Evolutionary conservation across 2,113 vertebrate genomes (phyloP).

Genomic region (Lampris megalopsis): DNA sequence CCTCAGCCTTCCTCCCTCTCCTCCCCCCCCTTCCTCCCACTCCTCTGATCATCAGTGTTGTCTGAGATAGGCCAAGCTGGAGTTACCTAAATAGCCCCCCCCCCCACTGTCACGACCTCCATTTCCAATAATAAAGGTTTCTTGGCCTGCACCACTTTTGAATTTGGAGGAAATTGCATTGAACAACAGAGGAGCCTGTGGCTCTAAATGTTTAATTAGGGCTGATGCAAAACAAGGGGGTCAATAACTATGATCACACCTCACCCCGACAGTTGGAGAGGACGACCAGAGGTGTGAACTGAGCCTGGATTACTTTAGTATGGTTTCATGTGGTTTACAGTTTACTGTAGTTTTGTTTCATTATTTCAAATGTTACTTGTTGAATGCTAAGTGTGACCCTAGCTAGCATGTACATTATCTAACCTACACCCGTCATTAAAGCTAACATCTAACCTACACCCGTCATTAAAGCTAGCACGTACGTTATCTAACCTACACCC

Average conservation of each 20-base stretch:
- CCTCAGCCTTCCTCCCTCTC: too few species aligned
- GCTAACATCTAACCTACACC: too few species aligned
- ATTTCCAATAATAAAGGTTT: slow-evolving; percentile 74
- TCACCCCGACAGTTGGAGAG: slow-evolving; percentile 10
- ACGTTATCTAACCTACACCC: too few species aligned
- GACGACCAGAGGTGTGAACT: slow-evolving; percentile 27
- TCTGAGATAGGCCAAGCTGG: slow-evolving; percentile 30
- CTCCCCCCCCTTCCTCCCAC: neutral
- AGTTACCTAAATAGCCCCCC: slow-evolving; percentile 57
- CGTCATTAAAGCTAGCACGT: too few species aligned
- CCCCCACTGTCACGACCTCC: slow-evolving; percentile 48
- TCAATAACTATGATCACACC: slow-evolving; percentile 58
- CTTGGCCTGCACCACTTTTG: slow-evolving; percentile 58
- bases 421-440: too few species aligned
- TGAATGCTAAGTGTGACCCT: too few species aligned
- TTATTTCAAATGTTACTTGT: too few species aligned
- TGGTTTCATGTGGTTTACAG: too few species aligned
- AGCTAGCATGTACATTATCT: too few species aligned
- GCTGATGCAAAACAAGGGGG: slow-evolving; percentile 48
- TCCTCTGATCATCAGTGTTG: slow-evolving; percentile 12
- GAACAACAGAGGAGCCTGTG: slow-evolving; percentile 53
- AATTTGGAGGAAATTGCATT: slow-evolving; percentile 70
- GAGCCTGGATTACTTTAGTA: too few species aligned
- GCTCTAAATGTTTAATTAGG: slow-evolving; percentile 75
- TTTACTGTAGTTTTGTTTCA: too few species aligned